Conservation (phyloP, 2,797 vertebrate species). For the Brachyrhaphis roseni region DNA sequence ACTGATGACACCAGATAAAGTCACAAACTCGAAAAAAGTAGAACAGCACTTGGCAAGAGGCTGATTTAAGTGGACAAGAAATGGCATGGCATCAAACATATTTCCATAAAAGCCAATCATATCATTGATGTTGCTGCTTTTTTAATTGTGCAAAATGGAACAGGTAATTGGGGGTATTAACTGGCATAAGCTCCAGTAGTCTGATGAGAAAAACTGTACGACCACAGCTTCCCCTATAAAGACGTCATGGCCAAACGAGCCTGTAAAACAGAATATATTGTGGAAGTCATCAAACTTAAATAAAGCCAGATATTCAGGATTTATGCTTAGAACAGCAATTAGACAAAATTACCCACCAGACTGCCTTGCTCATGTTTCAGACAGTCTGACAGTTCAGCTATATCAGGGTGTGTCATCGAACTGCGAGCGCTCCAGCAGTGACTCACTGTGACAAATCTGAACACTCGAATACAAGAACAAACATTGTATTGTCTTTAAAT, state of each 20-base stretch:
- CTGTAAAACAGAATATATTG: conserved; percentile 14
- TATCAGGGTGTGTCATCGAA: conserved; percentile 64
- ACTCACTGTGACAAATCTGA: conserved; percentile 55
- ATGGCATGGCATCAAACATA: not conserved
- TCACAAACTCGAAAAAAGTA: not conserved
- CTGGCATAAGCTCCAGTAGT: not conserved
- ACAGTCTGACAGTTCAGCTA: conserved; percentile 53
- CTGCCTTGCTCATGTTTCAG: conserved; percentile 45
- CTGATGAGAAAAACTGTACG: conserved; percentile 6
- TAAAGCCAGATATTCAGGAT: conserved; percentile 33
- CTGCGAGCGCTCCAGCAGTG: conserved; percentile 43
- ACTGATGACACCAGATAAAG: not conserved
- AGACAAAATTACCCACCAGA: conserved; percentile 53
- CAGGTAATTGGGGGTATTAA: conserved; percentile 1
- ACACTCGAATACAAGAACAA: conserved; percentile 4
- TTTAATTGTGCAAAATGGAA: not conserved
- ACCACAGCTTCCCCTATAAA: conserved; percentile 13
- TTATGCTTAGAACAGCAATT: conserved; percentile 50
- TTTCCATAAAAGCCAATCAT: not conserved
- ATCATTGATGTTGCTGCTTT: not conserved
- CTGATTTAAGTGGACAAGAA: not conserved
- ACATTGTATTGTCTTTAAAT: conserved; percentile 20
- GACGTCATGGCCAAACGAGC: not conserved
- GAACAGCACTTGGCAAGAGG: not conserved
- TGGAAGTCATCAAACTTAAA: conserved; percentile 36